These are phyloP conservation scores for Neostethus bicornis DNA, from an alignment of 2,797 vertebrate genomes.

Conservation along the genomic window DNA sequence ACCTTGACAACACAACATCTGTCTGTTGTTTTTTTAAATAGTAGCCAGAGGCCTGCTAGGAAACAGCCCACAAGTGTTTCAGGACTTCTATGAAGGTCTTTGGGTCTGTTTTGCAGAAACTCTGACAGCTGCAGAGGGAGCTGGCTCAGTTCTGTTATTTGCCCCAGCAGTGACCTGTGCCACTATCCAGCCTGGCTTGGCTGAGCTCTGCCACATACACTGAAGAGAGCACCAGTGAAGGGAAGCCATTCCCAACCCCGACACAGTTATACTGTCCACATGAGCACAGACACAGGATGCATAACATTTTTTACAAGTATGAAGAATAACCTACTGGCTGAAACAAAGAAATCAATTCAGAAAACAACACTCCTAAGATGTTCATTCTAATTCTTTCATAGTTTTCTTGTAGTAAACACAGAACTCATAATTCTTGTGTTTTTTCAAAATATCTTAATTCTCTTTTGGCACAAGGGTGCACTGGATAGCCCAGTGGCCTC, in stretches of 20 bases:
- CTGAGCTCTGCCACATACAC: constrained; percentile 57
- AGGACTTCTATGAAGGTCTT: constrained; percentile 54
- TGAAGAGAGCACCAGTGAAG: constrained; percentile 45
- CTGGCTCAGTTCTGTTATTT: constrained; percentile 55
- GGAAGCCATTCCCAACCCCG: constrained; percentile 40
- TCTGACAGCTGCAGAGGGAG: constrained; percentile 71
- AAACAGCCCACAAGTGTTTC: constrained; percentile 52
- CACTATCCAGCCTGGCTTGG: constrained; percentile 53
- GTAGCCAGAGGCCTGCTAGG: constrained; percentile 33
- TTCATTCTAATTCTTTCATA: too few relatives aligned
- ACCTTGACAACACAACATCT: constrained; percentile 38
- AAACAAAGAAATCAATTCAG: neutral
- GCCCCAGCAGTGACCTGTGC: constrained; percentile 57
- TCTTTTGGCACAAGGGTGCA: too few relatives aligned
- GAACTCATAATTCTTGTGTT: too few relatives aligned
- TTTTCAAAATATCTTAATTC: too few relatives aligned
- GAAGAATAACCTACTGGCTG: neutral
- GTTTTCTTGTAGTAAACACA: too few relatives aligned
- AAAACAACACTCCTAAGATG: too few relatives aligned
- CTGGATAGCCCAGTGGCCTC: too few relatives aligned
- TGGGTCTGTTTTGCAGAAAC: constrained; percentile 54
- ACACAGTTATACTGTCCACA: constrained; percentile 45
- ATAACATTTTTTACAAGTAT: constrained; percentile 2
- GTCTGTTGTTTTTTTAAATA: constrained; percentile 51
- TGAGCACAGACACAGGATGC: constrained; percentile 29